phyloP scores from a whole-genome alignment of 2,113 vertebrate genomes.

The Gobio gobio region DNA sequence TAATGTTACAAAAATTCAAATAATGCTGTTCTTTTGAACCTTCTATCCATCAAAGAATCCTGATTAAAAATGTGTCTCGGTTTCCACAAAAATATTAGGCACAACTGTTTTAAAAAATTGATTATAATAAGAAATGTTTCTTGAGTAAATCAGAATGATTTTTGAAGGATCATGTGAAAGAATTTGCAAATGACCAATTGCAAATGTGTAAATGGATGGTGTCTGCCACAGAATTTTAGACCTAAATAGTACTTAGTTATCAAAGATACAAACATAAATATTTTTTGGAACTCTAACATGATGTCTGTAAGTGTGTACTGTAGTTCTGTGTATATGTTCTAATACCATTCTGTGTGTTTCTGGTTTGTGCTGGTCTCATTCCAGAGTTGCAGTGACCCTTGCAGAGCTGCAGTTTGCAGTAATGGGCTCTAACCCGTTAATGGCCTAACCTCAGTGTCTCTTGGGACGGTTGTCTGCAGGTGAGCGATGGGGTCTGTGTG shows the following conservation, averaged over 20 bases:
- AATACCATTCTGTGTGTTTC: not conserved
- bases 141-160: too few relatives aligned
- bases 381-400: constrained; percentile 47
- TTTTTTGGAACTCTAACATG: not conserved
- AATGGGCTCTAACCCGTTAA: constrained; percentile 45
- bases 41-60: too few relatives aligned
- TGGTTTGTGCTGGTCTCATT: constrained; percentile 39
- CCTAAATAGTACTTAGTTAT: not conserved
- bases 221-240: too few relatives aligned
- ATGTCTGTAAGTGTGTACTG: not conserved
- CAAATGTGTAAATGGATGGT: too few relatives aligned
- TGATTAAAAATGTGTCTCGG: too few relatives aligned
- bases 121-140: too few relatives aligned
- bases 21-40: too few relatives aligned
- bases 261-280: not conserved
- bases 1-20: too few relatives aligned
- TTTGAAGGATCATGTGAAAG: too few relatives aligned
- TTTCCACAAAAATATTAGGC: too few relatives aligned
- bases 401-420: constrained; percentile 9
- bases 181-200: too few relatives aligned
- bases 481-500: constrained; percentile 31
- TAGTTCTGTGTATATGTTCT: constrained; percentile 3
- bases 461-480: constrained; percentile 36
- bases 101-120: too few relatives aligned
- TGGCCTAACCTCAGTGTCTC: constrained; percentile 46